phyloP scores from a whole-genome alignment of 2,113 vertebrate genomes.

The Tragulus kanchil region DNA sequence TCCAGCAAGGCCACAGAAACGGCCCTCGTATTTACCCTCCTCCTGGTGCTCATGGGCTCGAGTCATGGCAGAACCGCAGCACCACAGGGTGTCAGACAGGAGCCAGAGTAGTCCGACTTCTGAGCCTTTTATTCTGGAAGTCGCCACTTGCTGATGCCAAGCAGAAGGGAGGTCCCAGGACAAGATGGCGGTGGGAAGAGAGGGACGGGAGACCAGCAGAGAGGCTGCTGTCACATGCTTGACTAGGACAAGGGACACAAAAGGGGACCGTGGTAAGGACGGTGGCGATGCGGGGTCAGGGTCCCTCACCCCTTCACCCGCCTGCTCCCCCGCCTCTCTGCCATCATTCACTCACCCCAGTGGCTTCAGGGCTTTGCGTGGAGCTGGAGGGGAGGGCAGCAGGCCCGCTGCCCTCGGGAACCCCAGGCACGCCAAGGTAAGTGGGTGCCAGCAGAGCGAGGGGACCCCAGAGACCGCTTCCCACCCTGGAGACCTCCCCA shows the following conservation, averaged over 20 bases:
- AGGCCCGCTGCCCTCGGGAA: fast-evolving
- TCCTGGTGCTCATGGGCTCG: fast-evolving
- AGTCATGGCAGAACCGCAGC: neutral
- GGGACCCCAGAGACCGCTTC: fast-evolving
- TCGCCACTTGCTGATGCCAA: fast-evolving
- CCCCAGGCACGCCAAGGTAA: neutral
- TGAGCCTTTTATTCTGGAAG: fast-evolving
- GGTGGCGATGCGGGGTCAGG: fast-evolving
- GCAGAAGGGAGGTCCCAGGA: neutral
- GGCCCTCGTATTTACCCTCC: neutral
- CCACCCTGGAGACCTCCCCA: fast-evolving
- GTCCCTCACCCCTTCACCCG: fast-evolving
- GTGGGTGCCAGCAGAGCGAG: too few relatives aligned
- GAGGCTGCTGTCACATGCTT: fast-evolving
- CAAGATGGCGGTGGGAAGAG: neutral
- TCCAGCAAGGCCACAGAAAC: neutral
- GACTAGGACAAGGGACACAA: fast-evolving
- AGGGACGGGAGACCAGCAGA: neutral
- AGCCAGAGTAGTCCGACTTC: neutral
- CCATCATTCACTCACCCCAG: fast-evolving
- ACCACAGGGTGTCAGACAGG: fast-evolving
- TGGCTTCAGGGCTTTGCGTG: fast-evolving
- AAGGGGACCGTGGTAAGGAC: fast-evolving
- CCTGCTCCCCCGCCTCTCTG: fast-evolving
- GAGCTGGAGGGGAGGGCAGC: fast-evolving